Evolutionary conservation across 2,113 vertebrate species (phyloP).

Genomic region (Blennius ocellaris): DNA sequence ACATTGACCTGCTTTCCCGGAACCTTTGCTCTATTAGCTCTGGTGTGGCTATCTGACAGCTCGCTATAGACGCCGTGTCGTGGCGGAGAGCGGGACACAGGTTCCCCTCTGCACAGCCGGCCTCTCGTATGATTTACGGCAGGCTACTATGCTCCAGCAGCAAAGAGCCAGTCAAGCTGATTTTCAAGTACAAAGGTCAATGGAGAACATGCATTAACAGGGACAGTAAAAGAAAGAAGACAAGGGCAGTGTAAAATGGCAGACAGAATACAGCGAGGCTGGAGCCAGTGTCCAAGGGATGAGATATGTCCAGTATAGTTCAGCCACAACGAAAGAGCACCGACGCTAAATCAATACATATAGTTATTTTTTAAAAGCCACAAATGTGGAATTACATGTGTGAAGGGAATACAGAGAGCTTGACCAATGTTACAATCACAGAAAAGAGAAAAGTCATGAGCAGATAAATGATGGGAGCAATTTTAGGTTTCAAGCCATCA

Average conservation of each 20-base stretch:
- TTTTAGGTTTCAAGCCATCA: no score
- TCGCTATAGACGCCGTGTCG: slow-evolving; percentile 10
- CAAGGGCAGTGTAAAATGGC: slow-evolving; percentile 47
- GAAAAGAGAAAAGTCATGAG: no score
- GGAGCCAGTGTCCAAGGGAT: slow-evolving; percentile 67
- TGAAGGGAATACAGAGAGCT: no score
- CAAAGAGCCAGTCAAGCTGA: slow-evolving; percentile 45
- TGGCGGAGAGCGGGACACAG: slow-evolving; percentile 13
- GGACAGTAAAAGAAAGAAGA: slow-evolving; percentile 36
- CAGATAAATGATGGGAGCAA: no score
- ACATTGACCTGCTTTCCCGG: slow-evolving; percentile 52
- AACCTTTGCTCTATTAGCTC: slow-evolving; percentile 40
- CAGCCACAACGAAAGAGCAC: slow-evolving; percentile 6
- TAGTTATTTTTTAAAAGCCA: slow-evolving; percentile 18
- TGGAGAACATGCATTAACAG: slow-evolving; percentile 42
- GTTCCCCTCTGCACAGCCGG: slow-evolving; percentile 6
- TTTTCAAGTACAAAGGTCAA: slow-evolving; percentile 40
- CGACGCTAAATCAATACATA: slow-evolving; percentile 57
- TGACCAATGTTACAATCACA: no score
- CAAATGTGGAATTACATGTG: not conserved
- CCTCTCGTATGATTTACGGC: slow-evolving; percentile 36
- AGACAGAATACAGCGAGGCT: slow-evolving; percentile 41
- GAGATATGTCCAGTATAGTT: slow-evolving; percentile 43
- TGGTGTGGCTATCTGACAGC: slow-evolving; percentile 11
- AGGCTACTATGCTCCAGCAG: slow-evolving; percentile 10